Base-by-base conservation (phyloP, 2,888 invertebrate genomes). In the Drosophila niveifrons region DNA sequence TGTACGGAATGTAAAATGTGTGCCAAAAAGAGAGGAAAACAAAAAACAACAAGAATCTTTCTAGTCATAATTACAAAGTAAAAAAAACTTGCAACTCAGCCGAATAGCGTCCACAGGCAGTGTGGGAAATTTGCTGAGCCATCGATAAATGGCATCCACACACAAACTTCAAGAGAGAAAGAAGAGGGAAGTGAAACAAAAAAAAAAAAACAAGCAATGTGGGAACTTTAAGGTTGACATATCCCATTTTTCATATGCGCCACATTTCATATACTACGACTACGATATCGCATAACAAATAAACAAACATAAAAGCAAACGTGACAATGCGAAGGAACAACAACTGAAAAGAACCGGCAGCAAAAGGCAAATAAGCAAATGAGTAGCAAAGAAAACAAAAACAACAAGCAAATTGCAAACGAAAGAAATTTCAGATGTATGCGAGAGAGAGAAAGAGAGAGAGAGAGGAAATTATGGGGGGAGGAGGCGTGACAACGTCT, bases 11-110 rank as follows among this genome's bases (percentile, higher is more conserved):
- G 85, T 82, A 66, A 84, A 87, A 63, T 68, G 44, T 78, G 82
- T 81, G 66, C 88, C 72, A 55, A 41, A 61, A 63, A 73, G 66
- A 4, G 23, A 23, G 6, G 6, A 23, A 23, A 23, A 0, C 4
- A 6, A 23, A 23, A 23, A 23, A 23, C 3, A 23, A 1, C 23
- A 23, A 23, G 23, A 80, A 52, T 53, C 57, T 50, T 71, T 68
- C 65, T 57, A 56, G 66, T 64, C 82, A 82, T 85, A 83, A 85
- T 83, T 85, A 82, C 57, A 57, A 72, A 83, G 59, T 72, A 67
- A 13, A 63, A 65, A 65, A 74, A 29, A 41, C 10, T 41, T 4
- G 29, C n/a, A 39, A 39, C 36, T 39, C 36, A 39, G 11, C 31
- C 10, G 31, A 9, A 39, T 13, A 10, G 28, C 36, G 53, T 31